Evolutionary conservation across 2,797 vertebrate species (phyloP), one percentile per base, ranked within the genome.

Genomic region (Psittacula derbiana): DNA sequence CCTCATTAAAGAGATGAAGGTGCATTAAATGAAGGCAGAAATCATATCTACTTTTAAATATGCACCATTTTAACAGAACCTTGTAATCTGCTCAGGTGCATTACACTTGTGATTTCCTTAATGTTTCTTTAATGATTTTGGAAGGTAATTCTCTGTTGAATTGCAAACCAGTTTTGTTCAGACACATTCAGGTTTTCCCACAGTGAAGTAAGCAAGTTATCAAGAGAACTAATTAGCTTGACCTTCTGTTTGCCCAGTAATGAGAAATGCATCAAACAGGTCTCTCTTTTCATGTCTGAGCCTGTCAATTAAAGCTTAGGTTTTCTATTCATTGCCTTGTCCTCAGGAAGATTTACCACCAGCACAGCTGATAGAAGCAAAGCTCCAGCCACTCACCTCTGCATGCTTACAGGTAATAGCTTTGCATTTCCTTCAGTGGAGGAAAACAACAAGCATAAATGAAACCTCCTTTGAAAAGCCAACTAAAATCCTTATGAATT

Each of bases 201-300:
- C 67, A 80, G 67, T 40, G 40, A 40, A 91, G 58, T 25, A 79
- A 93, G 87, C 58, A 94, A 90, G 89, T 86, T 96, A 81, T 76
- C 95, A 91, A 79, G 95, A 96, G 94, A 96, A 93, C 76, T 92
- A 96, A 96, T 97, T 96, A 96, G 80, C 88, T 64, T 92, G 91
- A 96, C 94, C 71, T 95, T 93, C 88, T 94, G 78, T 73, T 82
- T 95, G 80, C 88, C 89, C 79, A 89, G 83, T 74, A 93, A 89
- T 90, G 88, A 96, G 92, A 95, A 96, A 75, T 75, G 92, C 86
- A 93, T 61, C 80, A 95, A 95, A 58, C 72, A 72, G 33, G 74
- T 85, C 46, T 94, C 66, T 80, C 90, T 92, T 66, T 92, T 90
- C 64, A 93, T 88, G 57, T 84, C 90, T 78, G 36, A 81, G 75